Evolutionary conservation across 35 echinoderm and acorn worm species (phyloP).

Genomic region (Holothuria glaberrima): DNA sequence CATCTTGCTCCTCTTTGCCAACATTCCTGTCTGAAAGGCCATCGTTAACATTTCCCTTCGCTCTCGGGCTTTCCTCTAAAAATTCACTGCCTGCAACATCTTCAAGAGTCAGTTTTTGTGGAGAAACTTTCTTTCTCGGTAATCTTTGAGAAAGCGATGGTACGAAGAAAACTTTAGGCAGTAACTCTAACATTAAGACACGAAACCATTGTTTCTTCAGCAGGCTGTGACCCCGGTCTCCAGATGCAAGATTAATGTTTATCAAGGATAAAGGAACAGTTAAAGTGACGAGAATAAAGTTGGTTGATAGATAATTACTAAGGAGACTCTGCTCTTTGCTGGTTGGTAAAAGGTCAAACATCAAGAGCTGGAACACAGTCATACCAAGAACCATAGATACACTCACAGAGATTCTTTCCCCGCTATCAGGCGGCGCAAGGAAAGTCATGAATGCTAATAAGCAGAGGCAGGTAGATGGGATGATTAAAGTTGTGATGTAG

Average conservation of each 20-base stretch:
- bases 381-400: slow-evolving; percentile 46
- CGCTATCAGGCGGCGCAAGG: slow-evolving; percentile 21
- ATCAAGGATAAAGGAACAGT: slow-evolving; percentile 7
- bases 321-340: background rate
- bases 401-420: slow-evolving; percentile 44
- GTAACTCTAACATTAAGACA: background rate
- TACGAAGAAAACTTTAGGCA: background rate
- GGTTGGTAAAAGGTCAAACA: slow-evolving; percentile 27
- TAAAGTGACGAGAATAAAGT: slow-evolving; percentile 7
- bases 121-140: background rate
- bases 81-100: background rate
- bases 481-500: slow-evolving; percentile 22
- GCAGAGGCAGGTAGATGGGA: background rate
- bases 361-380: slow-evolving; percentile 53
- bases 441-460: slow-evolving; percentile 28
- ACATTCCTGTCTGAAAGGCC: background rate
- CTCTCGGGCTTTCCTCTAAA: background rate
- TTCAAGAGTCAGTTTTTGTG: no score
- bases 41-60: background rate
- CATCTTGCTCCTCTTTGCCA: background rate
- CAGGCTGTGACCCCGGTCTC: background rate
- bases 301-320: background rate
- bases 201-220: slow-evolving; percentile 6
- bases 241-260: slow-evolving; percentile 1
- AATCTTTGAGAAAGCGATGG: background rate